Conservation (phyloP, 2,888 invertebrate genomes). For the Lycia hirtaria region DNA sequence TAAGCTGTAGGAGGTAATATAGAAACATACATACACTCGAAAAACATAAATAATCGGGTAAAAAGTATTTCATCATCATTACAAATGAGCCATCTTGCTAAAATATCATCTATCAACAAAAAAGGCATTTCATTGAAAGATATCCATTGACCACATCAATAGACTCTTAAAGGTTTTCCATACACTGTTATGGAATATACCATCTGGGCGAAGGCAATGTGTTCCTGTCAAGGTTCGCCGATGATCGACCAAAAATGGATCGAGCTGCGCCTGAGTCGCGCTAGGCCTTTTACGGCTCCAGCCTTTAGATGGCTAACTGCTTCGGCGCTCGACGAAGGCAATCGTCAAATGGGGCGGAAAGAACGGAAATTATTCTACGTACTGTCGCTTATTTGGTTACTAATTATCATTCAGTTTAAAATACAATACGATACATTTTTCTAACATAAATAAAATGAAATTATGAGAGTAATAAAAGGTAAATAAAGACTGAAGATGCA, state of each 20-base stretch:
- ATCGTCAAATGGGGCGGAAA: slow-evolving; percentile 58
- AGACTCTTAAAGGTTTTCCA: slow-evolving; percentile 33
- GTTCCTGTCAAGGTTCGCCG: slow-evolving; percentile 57
- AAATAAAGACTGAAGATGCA: no score
- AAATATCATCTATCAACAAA: no score
- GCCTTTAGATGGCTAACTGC: slow-evolving; percentile 64
- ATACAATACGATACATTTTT: no score
- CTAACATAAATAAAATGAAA: no score
- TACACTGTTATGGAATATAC: slow-evolving; percentile 46
- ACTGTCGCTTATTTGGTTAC: slow-evolving; percentile 20
- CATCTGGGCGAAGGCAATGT: slow-evolving; percentile 43
- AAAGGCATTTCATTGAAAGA: no score
- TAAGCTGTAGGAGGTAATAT: no score
- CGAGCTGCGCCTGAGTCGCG: slow-evolving; percentile 57
- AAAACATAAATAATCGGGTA: no score
- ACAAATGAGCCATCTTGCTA: no score
- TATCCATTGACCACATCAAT: neutral
- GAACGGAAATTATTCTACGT: slow-evolving; percentile 48
- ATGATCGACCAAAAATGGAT: slow-evolving; percentile 72
- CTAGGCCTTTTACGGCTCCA: slow-evolving; percentile 76
- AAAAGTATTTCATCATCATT: no score
- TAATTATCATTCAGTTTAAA: slow-evolving; percentile 14
- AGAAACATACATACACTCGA: no score
- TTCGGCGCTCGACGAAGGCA: slow-evolving; percentile 53
- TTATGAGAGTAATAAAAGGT: no score